phyloP scores from a whole-genome alignment of 2,113 vertebrate genomes.

The Platycercus adscitus region DNA sequence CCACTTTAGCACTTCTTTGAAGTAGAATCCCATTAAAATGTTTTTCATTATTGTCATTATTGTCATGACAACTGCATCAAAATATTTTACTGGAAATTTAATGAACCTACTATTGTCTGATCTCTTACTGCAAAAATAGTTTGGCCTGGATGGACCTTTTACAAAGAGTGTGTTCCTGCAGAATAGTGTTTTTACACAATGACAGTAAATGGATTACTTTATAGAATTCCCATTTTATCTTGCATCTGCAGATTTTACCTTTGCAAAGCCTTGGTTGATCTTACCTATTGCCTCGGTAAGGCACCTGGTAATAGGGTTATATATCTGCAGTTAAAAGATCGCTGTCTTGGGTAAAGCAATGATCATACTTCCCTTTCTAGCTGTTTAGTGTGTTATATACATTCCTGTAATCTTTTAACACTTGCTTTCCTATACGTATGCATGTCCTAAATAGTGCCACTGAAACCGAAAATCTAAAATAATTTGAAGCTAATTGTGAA shows the following conservation, averaged over 20 bases:
- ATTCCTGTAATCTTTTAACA: not conserved
- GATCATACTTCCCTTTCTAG: not conserved
- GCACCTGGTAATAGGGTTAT: not conserved
- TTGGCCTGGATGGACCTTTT: not conserved
- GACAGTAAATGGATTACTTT: not conserved
- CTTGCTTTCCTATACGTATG: not conserved
- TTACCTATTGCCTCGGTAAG: not conserved
- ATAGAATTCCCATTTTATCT: not conserved
- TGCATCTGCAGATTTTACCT: not conserved
- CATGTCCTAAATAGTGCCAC: not conserved
- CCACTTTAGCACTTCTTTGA: not conserved
- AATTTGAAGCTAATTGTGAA: not conserved
- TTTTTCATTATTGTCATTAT: not conserved
- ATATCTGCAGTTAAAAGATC: not conserved
- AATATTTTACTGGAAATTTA: constrained; percentile 14
- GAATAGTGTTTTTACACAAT: not conserved
- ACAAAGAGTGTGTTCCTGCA: not conserved
- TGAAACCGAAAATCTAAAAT: not conserved
- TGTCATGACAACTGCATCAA: not conserved
- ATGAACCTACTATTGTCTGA: not conserved
- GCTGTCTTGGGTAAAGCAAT: not conserved
- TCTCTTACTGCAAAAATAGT: not conserved
- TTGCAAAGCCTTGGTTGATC: not conserved
- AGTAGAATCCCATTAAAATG: not conserved
- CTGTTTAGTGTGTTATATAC: not conserved